These are phyloP conservation scores for Connochaetes taurinus DNA, from an alignment of 2,113 vertebrate genomes.

Conservation along the genomic window DNA sequence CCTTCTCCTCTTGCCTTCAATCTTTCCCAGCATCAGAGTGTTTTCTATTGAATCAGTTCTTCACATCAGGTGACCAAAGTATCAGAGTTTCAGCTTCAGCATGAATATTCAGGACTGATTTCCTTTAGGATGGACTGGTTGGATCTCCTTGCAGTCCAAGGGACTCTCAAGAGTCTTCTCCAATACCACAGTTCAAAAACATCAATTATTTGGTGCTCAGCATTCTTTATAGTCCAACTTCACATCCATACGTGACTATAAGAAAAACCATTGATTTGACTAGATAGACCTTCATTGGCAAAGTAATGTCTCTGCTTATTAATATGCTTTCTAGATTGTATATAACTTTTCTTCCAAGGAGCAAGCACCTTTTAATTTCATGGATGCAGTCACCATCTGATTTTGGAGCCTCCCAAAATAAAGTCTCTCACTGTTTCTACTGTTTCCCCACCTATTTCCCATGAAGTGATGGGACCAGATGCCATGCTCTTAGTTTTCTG, in stretches of 20 bases:
- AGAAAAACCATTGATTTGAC: not conserved
- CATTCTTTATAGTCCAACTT: not conserved
- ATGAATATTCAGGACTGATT: not conserved
- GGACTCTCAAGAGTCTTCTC: too few relatives aligned
- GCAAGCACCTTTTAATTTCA: not conserved
- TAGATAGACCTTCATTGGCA: not conserved
- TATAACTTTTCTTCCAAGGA: not conserved
- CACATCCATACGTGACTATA: not conserved
- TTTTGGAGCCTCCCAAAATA: not conserved
- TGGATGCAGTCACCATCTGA: not conserved
- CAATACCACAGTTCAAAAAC: not conserved
- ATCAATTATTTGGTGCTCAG: not conserved
- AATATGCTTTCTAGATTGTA: not conserved
- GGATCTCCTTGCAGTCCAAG: not conserved
- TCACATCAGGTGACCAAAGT: not conserved
- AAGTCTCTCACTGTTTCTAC: not conserved
- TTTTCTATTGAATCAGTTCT: not conserved
- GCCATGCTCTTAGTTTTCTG: too few relatives aligned
- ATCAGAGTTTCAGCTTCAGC: not conserved
- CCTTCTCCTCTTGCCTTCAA: not conserved
- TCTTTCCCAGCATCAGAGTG: not conserved
- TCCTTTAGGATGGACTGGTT: not conserved
- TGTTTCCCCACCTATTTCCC: too few relatives aligned
- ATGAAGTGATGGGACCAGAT: too few relatives aligned
- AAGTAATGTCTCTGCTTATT: not conserved